Conservation (phyloP, 2,888 invertebrate genomes). For the Trichogramma dendrolimi region DNA sequence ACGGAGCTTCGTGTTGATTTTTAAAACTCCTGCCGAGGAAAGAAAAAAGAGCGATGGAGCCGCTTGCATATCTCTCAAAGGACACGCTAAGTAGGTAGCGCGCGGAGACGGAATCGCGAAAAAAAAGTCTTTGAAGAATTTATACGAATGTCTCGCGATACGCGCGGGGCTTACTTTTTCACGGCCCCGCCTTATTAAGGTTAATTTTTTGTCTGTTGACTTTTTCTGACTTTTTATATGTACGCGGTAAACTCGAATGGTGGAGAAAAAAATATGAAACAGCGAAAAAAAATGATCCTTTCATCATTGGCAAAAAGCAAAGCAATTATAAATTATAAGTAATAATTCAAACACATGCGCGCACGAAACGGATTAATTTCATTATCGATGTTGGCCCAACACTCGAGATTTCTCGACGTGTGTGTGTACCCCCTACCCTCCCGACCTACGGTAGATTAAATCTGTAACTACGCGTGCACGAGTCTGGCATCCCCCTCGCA, state of each 20-base stretch:
- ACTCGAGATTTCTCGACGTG: constrained; percentile 46
- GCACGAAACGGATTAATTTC: constrained; percentile 47
- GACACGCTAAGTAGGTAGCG: constrained; percentile 21
- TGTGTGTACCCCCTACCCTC: neutral
- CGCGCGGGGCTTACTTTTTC: constrained; percentile 25
- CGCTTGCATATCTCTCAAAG: constrained; percentile 27
- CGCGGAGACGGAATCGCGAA: neutral
- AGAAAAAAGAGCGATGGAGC: constrained; percentile 22
- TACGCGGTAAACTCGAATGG: too few species aligned
- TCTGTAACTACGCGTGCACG: constrained; percentile 8
- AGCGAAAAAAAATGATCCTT: too few species aligned
- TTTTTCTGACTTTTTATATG: neutral
- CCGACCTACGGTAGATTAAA: constrained; percentile 19
- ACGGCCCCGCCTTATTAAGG: neutral
- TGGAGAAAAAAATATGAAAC: too few species aligned
- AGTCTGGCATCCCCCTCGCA: neutral
- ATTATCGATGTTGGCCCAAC: constrained; percentile 52
- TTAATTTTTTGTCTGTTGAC: neutral
- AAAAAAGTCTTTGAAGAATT: constrained; percentile 5
- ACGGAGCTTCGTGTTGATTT: constrained; percentile 44
- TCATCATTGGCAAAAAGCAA: too few species aligned
- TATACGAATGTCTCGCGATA: constrained; percentile 24
- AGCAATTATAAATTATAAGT: too few species aligned
- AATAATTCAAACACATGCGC: too few species aligned
- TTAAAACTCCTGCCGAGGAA: constrained; percentile 40